Percentiles rank a stretch among this genome's conserved stretches.
phyloP scores from a whole-genome alignment of 2,113 vertebrate genomes.

The Holacanthus passer region DNA sequence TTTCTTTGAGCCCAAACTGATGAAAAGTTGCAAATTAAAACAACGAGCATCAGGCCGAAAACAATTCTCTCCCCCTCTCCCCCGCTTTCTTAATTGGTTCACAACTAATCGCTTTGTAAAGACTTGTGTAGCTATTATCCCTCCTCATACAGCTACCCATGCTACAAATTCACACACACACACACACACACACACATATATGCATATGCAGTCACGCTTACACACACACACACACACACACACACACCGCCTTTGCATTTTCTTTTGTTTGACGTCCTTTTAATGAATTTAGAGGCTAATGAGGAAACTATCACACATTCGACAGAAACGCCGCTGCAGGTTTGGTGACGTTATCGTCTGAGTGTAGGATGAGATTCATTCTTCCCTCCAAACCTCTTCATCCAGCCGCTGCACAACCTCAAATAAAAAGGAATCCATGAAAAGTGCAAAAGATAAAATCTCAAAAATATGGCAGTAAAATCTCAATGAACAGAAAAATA shows the following conservation, averaged over 20 bases:
- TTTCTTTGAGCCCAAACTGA: slow-evolving; percentile 47
- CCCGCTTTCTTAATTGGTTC: slow-evolving; percentile 51
- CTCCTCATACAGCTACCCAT: not conserved
- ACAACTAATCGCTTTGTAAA: slow-evolving; percentile 66
- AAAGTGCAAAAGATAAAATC: not conserved
- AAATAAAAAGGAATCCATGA: not conserved
- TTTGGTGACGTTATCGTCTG: not conserved
- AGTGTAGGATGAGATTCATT: not conserved
- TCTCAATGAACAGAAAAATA: not conserved
- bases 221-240: slow-evolving; percentile 2
- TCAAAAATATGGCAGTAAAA: not conserved
- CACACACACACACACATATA: not conserved
- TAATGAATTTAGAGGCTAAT: slow-evolving; percentile 19
- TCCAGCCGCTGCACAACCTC: too few species aligned
- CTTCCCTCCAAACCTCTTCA: not conserved
- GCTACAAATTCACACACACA: not conserved
- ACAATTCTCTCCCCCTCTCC: slow-evolving; percentile 21
- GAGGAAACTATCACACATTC: not conserved
- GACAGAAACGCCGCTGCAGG: not conserved
- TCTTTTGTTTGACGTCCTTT: not conserved
- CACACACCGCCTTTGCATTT: not conserved
- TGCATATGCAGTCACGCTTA: slow-evolving; percentile 4
- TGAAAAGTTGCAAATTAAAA: slow-evolving; percentile 61
- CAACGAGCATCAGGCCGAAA: slow-evolving; percentile 48
- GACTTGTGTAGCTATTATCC: slow-evolving; percentile 48